These are phyloP conservation scores for Falco concolor DNA, from an alignment of 2,797 vertebrate genomes.

Conservation along the genomic window DNA sequence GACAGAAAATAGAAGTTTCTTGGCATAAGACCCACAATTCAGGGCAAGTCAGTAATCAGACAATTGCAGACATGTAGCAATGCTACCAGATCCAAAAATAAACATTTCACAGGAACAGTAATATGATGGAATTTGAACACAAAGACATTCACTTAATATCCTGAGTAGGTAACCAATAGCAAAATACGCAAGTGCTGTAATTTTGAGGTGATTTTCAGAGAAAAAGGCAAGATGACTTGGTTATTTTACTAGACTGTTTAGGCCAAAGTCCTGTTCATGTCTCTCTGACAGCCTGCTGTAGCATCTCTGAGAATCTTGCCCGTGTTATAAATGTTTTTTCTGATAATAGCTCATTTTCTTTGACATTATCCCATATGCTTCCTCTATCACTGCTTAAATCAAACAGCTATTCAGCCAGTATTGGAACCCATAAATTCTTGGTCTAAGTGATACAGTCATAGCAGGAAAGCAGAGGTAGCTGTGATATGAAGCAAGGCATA, in stretches of 20 bases:
- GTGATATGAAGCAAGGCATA: neutral
- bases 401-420: neutral
- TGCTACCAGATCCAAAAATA: neutral
- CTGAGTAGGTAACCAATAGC: neutral
- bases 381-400: conserved; percentile 18
- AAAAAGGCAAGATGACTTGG: neutral
- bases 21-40: neutral
- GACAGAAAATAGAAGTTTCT: conserved; percentile 36
- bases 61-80: neutral
- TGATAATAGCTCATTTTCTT: neutral
- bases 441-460: neutral
- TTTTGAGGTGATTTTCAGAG: neutral
- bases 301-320: neutral
- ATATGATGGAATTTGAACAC: neutral
- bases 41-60: neutral
- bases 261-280: neutral
- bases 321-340: neutral
- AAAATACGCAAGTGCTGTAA: neutral
- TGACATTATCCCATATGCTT: neutral
- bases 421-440: neutral
- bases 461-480: neutral
- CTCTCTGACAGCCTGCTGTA: neutral
- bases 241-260: neutral
- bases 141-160: neutral
- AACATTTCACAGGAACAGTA: neutral